Percentiles rank a stretch among this genome's conserved stretches.
Conservation (phyloP, 2,113 vertebrate species). For the Brachypodius melanocephalos region DNA sequence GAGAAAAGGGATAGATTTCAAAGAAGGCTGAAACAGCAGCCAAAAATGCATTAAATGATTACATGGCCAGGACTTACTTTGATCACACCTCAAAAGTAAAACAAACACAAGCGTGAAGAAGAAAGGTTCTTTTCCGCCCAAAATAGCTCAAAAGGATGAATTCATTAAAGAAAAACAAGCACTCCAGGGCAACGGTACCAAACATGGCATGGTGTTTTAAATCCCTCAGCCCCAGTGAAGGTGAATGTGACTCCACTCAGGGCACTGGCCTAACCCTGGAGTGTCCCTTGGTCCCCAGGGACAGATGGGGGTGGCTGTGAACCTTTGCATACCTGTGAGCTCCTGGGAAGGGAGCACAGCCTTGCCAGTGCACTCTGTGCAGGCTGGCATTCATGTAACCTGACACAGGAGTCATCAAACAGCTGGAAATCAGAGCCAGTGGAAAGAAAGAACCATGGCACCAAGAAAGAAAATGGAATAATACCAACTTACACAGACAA, state of each 20-base stretch:
- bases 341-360: neutral
- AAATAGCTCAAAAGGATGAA: constrained; percentile 51
- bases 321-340: neutral
- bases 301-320: neutral
- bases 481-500: neutral
- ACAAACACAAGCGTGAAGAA: constrained; percentile 52
- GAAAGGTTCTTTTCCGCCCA: neutral
- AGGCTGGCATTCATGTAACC: neutral
- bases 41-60: constrained; percentile 67
- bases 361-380: neutral
- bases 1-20: constrained; percentile 61
- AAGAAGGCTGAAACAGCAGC: constrained; percentile 52
- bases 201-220: neutral
- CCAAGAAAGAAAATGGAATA: neutral
- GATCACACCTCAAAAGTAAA: constrained; percentile 66
- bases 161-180: constrained; percentile 47
- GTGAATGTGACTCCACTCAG: neutral
- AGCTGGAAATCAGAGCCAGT: neutral
- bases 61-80: constrained; percentile 45
- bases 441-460: neutral
- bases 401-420: neutral
- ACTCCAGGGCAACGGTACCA: neutral
- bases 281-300: neutral
- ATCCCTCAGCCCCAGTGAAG: neutral
- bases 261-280: neutral